Evolutionary conservation across 2,888 invertebrate genomes (phyloP).

Genomic region (Dioctria rufipes): DNA sequence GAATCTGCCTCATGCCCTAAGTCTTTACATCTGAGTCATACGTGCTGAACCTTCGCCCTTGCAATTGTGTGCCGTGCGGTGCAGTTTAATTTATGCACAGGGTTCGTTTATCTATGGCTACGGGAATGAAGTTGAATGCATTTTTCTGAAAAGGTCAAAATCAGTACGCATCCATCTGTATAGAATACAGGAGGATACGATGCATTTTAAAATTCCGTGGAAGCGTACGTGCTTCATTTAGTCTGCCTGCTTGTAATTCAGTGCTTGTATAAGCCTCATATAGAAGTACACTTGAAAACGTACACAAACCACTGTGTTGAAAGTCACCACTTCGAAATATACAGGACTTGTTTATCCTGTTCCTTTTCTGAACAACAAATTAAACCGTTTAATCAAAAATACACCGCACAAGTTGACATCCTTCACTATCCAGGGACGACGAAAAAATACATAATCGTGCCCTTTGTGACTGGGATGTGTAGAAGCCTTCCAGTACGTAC

Average conservation of each 20-base stretch:
- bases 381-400: too few species aligned
- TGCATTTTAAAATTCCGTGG: neutral
- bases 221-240: neutral
- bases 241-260: neutral
- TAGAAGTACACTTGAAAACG: too few species aligned
- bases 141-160: slow-evolving; percentile 1
- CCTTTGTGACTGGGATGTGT: too few species aligned
- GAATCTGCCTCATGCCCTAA: neutral
- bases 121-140: neutral
- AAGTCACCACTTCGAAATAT: too few species aligned
- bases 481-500: too few species aligned
- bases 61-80: neutral
- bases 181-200: neutral
- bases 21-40: slow-evolving; percentile 32
- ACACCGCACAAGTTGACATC: too few species aligned
- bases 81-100: neutral
- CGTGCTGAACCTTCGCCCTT: slow-evolving; percentile 2
- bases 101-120: neutral
- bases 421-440: too few species aligned
- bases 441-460: too few species aligned
- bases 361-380: too few species aligned
- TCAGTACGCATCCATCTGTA: slow-evolving; percentile 12
- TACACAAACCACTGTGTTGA: too few species aligned
- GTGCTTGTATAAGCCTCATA: neutral
- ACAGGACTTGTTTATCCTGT: too few species aligned